A percentile compares a stretch with the other conserved stretches of the same genome.
These are phyloP conservation scores for Chironomus tentans DNA, from an alignment of 2,888 invertebrate genomes.

Conservation along the genomic window DNA sequence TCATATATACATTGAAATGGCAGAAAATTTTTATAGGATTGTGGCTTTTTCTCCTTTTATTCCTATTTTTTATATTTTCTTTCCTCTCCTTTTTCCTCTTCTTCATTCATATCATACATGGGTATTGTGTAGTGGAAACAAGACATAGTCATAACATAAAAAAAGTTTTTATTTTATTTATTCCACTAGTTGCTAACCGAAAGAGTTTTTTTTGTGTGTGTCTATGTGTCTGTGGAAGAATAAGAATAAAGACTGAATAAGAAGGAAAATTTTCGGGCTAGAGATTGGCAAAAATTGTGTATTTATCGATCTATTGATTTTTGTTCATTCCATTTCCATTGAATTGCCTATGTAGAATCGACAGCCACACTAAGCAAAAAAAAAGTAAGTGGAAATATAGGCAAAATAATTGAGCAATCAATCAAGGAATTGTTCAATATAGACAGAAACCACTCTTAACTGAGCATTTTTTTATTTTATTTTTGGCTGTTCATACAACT, in stretches of 20 bases:
- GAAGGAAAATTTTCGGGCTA: background rate
- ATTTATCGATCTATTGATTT: conserved; percentile 9
- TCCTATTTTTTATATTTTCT: background rate
- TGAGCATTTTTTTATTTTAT: too few relatives aligned
- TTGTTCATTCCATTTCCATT: background rate
- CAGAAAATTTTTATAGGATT: background rate
- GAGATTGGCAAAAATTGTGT: background rate
- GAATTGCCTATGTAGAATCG: too few relatives aligned
- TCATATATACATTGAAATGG: background rate
- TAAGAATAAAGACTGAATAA: background rate
- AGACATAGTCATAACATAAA: conserved; percentile 22
- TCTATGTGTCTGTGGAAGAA: background rate
- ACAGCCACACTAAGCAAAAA: too few relatives aligned
- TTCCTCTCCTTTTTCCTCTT: too few relatives aligned
- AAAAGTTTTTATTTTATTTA: conserved; percentile 18
- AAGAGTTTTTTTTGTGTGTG: background rate
- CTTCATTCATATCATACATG: background rate
- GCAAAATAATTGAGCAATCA: conserved; percentile 19
- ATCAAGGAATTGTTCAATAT: background rate
- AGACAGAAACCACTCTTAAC: background rate
- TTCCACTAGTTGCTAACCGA: conserved; percentile 22
- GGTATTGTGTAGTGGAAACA: background rate
- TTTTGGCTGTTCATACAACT: too few relatives aligned
- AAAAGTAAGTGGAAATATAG: background rate
- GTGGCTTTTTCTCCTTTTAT: background rate